These are phyloP conservation scores for Catamblyrhynchus diadema DNA, from an alignment of 2,797 vertebrate genomes.

Conservation along the genomic window DNA sequence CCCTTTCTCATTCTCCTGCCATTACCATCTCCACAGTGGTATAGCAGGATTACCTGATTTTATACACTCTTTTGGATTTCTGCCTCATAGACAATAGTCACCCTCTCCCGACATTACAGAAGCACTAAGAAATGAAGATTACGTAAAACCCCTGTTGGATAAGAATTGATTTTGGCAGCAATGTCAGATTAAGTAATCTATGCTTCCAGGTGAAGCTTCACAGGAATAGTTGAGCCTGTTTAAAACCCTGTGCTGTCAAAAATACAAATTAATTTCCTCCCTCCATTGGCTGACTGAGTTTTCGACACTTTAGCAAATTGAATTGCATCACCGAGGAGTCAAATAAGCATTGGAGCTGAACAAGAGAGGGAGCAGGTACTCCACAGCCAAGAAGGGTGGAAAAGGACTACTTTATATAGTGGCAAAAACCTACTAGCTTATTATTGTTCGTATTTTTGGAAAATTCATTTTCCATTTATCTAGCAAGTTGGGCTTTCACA, in stretches of 20 bases:
- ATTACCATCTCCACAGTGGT: neutral
- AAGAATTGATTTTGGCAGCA: conserved; percentile 26
- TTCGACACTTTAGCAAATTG: neutral
- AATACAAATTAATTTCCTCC: neutral
- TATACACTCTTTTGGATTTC: neutral
- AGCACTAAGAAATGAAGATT: conserved; percentile 14
- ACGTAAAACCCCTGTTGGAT: neutral
- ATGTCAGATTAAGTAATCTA: neutral
- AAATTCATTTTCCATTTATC: neutral
- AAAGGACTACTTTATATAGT: neutral
- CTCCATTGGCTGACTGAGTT: neutral
- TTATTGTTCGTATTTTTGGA: neutral
- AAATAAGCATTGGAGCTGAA: neutral
- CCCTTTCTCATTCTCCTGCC: neutral
- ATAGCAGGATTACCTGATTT: neutral
- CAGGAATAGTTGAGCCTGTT: neutral
- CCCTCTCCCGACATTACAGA: neutral
- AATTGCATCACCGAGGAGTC: neutral
- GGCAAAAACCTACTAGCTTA: neutral
- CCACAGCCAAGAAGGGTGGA: neutral
- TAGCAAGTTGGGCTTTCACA: neutral
- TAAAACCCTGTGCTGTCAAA: neutral
- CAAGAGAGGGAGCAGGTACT: neutral
- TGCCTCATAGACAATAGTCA: neutral
- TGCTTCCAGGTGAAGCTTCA: conserved; percentile 16